These are phyloP conservation scores for Oithona nana DNA, from an alignment of 2,888 invertebrate genomes.

Conservation along the genomic window DNA sequence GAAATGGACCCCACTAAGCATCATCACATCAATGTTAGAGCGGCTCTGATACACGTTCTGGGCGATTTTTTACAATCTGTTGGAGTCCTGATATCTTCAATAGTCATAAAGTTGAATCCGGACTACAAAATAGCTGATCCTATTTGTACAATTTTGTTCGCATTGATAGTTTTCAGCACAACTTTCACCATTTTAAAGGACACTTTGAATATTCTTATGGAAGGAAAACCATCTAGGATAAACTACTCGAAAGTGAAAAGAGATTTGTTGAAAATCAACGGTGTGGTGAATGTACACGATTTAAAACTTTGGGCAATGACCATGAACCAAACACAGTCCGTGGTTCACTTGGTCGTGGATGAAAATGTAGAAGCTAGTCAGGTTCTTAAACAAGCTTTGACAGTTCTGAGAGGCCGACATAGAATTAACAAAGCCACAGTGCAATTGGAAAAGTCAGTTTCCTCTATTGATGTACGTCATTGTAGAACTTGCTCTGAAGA, in stretches of 20 bases:
- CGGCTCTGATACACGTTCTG: conserved; percentile 86
- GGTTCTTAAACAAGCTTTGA: neutral
- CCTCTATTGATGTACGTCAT: neutral
- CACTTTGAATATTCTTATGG: conserved; percentile 77
- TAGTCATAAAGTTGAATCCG: conserved; percentile 41
- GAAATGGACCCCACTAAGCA: neutral
- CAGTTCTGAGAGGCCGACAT: neutral
- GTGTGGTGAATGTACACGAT: conserved; percentile 83
- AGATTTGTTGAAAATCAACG: conserved; percentile 63
- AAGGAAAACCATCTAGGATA: conserved; percentile 45
- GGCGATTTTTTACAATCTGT: conserved; percentile 88
- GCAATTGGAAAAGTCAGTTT: neutral
- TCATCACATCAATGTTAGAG: conserved; percentile 64
- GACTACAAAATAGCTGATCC: conserved; percentile 56
- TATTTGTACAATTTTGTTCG: conserved; percentile 90
- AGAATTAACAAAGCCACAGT: neutral
- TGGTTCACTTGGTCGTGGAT: conserved; percentile 77
- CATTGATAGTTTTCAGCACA: conserved; percentile 72
- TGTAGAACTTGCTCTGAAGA: neutral
- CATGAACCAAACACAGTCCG: conserved; percentile 81
- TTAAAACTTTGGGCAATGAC: conserved; percentile 92
- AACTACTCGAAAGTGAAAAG: conserved; percentile 53
- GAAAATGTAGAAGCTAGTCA: conserved; percentile 34
- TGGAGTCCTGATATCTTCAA: conserved; percentile 76
- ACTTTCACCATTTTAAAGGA: conserved; percentile 85